Conservation (phyloP, 2,888 invertebrate genomes). For the Crepidodera aurea region DNA sequence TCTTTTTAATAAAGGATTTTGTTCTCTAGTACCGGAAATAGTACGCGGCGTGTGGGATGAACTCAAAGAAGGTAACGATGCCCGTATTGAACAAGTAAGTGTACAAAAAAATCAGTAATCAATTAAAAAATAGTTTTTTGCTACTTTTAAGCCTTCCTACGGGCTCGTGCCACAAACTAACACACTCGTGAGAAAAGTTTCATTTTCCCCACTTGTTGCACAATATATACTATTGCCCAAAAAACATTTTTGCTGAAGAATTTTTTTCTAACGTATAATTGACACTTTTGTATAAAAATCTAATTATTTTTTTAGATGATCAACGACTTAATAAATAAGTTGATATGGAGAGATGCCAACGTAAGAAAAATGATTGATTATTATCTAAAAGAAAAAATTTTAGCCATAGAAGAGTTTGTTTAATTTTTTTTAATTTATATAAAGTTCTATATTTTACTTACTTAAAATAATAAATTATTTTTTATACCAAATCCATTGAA, state of each 20-base stretch:
- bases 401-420: not conserved
- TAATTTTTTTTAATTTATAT: not conserved
- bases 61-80: constrained; percentile 32
- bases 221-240: too few relatives aligned
- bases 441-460: not conserved
- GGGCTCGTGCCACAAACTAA: too few relatives aligned
- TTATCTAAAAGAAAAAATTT: not conserved
- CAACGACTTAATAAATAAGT: not conserved
- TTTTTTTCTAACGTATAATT: too few relatives aligned
- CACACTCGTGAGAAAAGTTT: too few relatives aligned
- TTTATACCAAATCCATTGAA: too few relatives aligned
- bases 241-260: too few relatives aligned
- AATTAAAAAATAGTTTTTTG: too few relatives aligned
- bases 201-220: too few relatives aligned
- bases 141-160: too few relatives aligned
- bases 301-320: not conserved
- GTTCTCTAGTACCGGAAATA: constrained; percentile 32
- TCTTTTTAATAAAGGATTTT: constrained; percentile 33
- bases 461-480: too few relatives aligned
- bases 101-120: not conserved
- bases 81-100: constrained; percentile 33
- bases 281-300: too few relatives aligned
- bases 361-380: not conserved
- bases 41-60: constrained; percentile 39
- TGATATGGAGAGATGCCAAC: not conserved